phyloP scores from a whole-genome alignment of 1,140 invertebrate species.

The Antheraea pernyi region DNA sequence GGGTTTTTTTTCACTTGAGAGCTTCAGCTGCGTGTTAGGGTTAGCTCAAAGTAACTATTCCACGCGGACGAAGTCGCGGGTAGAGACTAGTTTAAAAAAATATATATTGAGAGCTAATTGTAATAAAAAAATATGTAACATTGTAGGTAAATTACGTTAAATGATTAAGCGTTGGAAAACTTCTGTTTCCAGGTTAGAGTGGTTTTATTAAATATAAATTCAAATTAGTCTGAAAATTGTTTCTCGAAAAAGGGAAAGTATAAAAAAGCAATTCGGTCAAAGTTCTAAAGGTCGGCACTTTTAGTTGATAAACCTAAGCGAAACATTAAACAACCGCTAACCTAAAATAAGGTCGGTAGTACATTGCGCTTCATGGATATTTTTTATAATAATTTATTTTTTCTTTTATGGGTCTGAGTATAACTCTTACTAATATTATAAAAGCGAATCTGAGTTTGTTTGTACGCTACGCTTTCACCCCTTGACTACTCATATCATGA shows the following conservation, averaged over 20 bases:
- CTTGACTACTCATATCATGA: too few relatives aligned
- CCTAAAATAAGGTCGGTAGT: neutral
- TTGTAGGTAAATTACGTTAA: neutral
- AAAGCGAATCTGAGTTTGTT: too few relatives aligned
- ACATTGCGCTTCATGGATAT: neutral
- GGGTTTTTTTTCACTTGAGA: too few relatives aligned
- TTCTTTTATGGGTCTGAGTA: neutral
- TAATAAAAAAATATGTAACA: too few relatives aligned
- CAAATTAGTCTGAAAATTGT: slow-evolving; percentile 5
- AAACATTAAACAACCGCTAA: slow-evolving; percentile 4
- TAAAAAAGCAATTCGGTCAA: slow-evolving; percentile 3
- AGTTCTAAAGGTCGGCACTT: slow-evolving; percentile 3
- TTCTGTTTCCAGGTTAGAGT: neutral
- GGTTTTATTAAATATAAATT: neutral
- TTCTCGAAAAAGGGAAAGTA: neutral
- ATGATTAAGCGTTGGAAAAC: neutral
- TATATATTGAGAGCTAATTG: too few relatives aligned
- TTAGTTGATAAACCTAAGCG: slow-evolving; percentile 2
- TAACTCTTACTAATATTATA: neutral
- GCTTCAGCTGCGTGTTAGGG: too few relatives aligned
- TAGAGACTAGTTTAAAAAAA: too few relatives aligned
- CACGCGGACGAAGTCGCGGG: too few relatives aligned
- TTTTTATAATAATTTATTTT: neutral
- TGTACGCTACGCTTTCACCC: too few relatives aligned
- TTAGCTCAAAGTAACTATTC: too few relatives aligned